A percentile compares a stretch with the other conserved stretches of the same genome.
Conservation (phyloP, 2,113 vertebrate species). For the Hypocryptadius cinnamomeus region DNA sequence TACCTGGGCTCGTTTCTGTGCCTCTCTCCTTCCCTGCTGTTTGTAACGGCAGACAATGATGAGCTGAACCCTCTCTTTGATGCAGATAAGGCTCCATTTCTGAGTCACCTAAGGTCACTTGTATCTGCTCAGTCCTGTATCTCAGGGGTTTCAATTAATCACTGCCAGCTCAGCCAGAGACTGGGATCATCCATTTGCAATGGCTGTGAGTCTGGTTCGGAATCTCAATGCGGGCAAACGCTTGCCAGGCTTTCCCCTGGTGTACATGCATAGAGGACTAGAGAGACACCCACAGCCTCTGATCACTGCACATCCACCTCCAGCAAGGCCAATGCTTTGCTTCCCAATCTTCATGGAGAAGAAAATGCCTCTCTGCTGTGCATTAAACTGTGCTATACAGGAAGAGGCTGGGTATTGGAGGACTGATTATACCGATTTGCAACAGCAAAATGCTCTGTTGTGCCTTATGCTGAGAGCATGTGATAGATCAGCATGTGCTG, state of each 20-base stretch:
- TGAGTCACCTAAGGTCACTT: slow-evolving; percentile 36
- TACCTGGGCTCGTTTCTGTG: background rate
- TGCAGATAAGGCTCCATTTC: slow-evolving; percentile 12
- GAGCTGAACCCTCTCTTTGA: background rate
- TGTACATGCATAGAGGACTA: background rate
- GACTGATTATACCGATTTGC: background rate
- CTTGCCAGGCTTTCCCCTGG: background rate
- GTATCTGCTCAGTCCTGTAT: background rate
- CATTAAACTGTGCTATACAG: background rate
- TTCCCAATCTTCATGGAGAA: background rate
- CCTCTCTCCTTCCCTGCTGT: background rate
- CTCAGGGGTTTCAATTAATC: slow-evolving; percentile 52
- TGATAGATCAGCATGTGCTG: background rate
- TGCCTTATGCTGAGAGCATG: background rate
- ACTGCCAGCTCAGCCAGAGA: background rate
- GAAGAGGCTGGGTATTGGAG: background rate
- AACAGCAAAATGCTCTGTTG: background rate
- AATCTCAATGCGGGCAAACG: background rate
- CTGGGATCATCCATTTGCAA: background rate
- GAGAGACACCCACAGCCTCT: background rate
- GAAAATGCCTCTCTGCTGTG: background rate
- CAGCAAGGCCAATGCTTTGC: background rate
- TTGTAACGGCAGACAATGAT: background rate
- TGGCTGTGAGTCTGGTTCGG: background rate
- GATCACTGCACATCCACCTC: background rate